Evolutionary conservation across 2,888 invertebrate genomes (phyloP).

Genomic region (Rosalia funebris): DNA sequence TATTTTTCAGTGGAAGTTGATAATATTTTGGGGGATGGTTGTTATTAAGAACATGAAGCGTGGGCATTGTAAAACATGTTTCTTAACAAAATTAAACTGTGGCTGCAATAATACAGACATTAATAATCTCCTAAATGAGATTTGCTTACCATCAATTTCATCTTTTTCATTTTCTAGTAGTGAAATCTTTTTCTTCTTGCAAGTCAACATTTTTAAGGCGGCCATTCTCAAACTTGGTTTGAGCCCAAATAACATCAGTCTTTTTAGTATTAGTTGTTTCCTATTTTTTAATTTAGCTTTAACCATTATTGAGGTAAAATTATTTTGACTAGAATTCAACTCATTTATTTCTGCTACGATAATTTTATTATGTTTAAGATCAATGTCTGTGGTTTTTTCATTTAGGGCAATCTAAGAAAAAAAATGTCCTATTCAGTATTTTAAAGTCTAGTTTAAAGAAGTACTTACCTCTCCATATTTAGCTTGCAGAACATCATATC

Average conservation of each 20-base stretch:
- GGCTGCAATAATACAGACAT: no score
- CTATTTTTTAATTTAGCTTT: conserved; percentile 60
- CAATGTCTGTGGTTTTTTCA: conserved; percentile 48
- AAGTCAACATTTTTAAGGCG: conserved; percentile 61
- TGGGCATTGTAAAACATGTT: no score
- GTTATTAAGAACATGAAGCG: no score
- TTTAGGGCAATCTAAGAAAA: conserved; percentile 41
- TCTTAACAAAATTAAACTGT: no score
- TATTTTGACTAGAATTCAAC: conserved; percentile 46
- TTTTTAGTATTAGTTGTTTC: conserved; percentile 60
- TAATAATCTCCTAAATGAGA: no score
- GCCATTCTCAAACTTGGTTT: conserved; percentile 63
- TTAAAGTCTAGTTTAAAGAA: not conserved
- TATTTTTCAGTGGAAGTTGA: no score
- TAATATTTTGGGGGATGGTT: no score
- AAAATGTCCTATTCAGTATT: not conserved
- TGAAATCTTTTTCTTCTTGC: conserved; percentile 59
- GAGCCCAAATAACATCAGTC: conserved; percentile 60
- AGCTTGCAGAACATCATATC: conserved; percentile 64
- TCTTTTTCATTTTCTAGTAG: conserved; percentile 54
- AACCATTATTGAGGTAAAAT: conserved; percentile 56
- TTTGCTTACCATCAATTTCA: conserved; percentile 48
- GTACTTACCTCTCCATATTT: conserved; percentile 63
- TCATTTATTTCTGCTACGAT: conserved; percentile 56
- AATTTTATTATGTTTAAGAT: conserved; percentile 54